Percentiles rank a stretch among this genome's conserved stretches.
These are phyloP conservation scores for Agrotis puta DNA, from an alignment of 2,888 invertebrate genomes.

Conservation along the genomic window DNA sequence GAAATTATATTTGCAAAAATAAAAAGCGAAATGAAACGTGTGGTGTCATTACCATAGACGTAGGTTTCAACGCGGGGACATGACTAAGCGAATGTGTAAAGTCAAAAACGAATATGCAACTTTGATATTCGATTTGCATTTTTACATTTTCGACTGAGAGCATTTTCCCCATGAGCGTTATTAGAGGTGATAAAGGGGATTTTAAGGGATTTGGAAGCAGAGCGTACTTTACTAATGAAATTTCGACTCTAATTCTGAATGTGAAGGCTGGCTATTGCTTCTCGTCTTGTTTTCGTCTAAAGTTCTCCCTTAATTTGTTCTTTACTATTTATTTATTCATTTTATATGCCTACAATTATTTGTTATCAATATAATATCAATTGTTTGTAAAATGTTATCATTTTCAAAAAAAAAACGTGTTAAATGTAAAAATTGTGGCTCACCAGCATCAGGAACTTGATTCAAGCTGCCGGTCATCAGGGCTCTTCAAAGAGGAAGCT, in stretches of 20 bases:
- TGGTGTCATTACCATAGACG: constrained; percentile 42
- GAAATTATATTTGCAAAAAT: constrained; percentile 52
- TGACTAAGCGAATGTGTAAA: constrained; percentile 34
- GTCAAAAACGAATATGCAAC: constrained; percentile 30
- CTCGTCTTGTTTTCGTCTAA: too few species aligned
- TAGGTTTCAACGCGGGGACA: constrained; percentile 33
- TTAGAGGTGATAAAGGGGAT: constrained; percentile 1
- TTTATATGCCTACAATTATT: too few species aligned
- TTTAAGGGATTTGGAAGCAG: not conserved
- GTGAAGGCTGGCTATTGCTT: too few species aligned
- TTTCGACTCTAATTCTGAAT: not conserved
- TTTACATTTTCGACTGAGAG: constrained; percentile 17
- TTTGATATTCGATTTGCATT: constrained; percentile 49
- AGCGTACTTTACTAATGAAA: not conserved
- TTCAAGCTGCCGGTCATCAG: too few species aligned
- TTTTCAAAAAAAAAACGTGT: too few species aligned
- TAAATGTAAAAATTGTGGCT: too few species aligned
- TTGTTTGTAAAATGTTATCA: too few species aligned
- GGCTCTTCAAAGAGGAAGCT: too few species aligned
- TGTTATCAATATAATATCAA: too few species aligned
- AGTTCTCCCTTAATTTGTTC: not conserved
- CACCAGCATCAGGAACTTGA: too few species aligned
- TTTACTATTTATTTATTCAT: too few species aligned
- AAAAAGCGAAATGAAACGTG: constrained; percentile 44
- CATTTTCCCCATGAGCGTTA: constrained; percentile 5